Base-by-base conservation (phyloP, 2,113 vertebrate genomes). In the Salvator merianae region DNA sequence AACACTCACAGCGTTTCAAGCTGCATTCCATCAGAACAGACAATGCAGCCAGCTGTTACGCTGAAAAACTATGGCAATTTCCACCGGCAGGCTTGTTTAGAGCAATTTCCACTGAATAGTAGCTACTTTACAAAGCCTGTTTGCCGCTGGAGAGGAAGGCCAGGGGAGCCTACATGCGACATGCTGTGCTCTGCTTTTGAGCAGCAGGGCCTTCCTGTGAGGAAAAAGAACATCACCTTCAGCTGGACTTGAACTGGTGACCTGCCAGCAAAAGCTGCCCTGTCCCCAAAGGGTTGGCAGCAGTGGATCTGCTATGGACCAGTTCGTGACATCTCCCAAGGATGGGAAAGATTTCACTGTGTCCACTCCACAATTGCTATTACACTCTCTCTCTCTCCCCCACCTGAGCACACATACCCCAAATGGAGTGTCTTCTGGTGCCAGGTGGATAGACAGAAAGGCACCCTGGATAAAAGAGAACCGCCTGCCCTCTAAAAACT, bases 311-410 rank as follows among this genome's bases (percentile, higher is more conserved):
- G n/a, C n/a, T n/a, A n/a, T n/a, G n/a, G n/a, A n/a, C n/a, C n/a
- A n/a, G n/a, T n/a, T n/a, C n/a, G n/a, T n/a, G n/a, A 2, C 2
- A 72, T 59, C 74, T 88, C 43, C 43, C 43, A 47, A 47, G 43
- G 10, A 9, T 16, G 24, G 9, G 38, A 4, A 13, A 79, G 50
- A 86, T 63, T 24, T 1, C 12, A 9, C 30, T 0, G 0, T 32
- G 62, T 47, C 83, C 71, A 70, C 81, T 7, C 43, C 5, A 47
- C 10, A 47, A 47, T 47, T 9, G 5, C 6, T 47, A 47, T 9
- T 47, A 9, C 6, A 47, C 10, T 47, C 43, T 47, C 10, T 47
- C 43, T 47, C 10, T 47, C 43, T 2, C 43, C 10, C 43, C 43
- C 43, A 7, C 43, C 43, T 47, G n/a, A n/a, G n/a, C n/a, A n/a